These are phyloP conservation scores for Parasteatoda tepidariorum DNA, from an alignment of 1,140 invertebrate species.

Conservation along the genomic window DNA sequence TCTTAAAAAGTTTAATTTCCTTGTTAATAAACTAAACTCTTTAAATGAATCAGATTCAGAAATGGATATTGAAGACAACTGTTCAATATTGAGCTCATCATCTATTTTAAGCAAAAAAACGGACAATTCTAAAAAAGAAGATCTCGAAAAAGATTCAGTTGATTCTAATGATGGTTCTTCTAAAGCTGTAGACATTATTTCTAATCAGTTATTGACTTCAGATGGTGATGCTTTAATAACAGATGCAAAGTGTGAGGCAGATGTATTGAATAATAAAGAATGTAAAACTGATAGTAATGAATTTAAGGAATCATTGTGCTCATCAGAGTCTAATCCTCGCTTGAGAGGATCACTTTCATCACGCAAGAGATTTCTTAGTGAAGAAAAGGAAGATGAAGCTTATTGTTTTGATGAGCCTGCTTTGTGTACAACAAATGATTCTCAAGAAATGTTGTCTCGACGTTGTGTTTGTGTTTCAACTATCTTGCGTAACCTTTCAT, in stretches of 20 bases:
- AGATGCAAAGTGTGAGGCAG: neutral
- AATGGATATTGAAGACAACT: neutral
- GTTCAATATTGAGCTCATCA: neutral
- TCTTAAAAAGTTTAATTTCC: conserved; percentile 50
- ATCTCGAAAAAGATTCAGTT: neutral
- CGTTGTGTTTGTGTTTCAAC: conserved; percentile 91
- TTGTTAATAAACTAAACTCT: conserved; percentile 6
- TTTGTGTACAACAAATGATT: conserved; percentile 84
- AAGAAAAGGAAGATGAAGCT: conserved; percentile 91
- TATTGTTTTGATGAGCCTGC: conserved; percentile 92
- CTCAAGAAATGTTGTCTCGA: conserved; percentile 85
- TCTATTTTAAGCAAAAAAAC: neutral
- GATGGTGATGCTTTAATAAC: neutral
- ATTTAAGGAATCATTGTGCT: neutral
- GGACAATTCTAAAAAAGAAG: neutral
- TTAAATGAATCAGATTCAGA: neutral
- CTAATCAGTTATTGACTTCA: neutral
- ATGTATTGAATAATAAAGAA: neutral
- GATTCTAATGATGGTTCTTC: neutral
- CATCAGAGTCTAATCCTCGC: neutral
- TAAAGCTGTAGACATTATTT: neutral
- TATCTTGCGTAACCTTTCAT: conserved; percentile 94
- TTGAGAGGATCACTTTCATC: conserved; percentile 47
- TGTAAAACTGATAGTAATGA: neutral
- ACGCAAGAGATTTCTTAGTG: conserved; percentile 74